A percentile compares a stretch with the other conserved stretches of the same genome.
Conservation (phyloP, 2,113 vertebrate genomes). For the Otocyon megalotis region DNA sequence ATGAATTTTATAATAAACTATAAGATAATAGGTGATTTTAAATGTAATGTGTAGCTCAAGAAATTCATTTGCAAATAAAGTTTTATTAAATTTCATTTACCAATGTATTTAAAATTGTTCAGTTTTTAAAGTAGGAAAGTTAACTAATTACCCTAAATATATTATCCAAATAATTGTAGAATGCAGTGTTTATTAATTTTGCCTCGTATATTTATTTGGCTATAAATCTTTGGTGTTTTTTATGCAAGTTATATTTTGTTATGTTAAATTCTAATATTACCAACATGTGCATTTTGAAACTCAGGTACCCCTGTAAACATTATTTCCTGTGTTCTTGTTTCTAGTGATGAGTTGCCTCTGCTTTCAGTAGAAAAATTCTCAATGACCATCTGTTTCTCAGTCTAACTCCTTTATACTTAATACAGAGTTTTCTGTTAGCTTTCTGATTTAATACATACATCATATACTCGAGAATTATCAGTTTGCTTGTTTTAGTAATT, state of each 20-base stretch:
- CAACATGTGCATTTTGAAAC: background rate
- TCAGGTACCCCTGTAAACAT: background rate
- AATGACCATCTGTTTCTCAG: background rate
- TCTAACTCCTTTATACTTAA: background rate
- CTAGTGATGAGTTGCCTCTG: background rate
- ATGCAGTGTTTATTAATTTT: background rate
- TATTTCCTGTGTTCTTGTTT: background rate
- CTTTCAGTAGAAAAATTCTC: background rate
- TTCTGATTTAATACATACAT: background rate
- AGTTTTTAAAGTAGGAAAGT: slow-evolving; percentile 1
- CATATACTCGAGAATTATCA: background rate
- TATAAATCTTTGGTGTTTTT: background rate
- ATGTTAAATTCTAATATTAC: background rate
- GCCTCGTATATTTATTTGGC: background rate
- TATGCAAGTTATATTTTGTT: background rate
- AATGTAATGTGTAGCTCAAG: background rate
- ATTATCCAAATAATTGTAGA: background rate
- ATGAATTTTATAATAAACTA: background rate
- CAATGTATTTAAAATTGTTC: background rate
- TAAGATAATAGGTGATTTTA: background rate
- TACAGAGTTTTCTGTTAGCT: background rate
- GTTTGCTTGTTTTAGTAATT: background rate
- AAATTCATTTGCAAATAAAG: slow-evolving; percentile 10
- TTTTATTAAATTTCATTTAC: background rate
- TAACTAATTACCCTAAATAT: background rate